These are phyloP conservation scores for Taphrorychus bicolor DNA, from an alignment of 2,888 invertebrate species.

Conservation along the genomic window DNA sequence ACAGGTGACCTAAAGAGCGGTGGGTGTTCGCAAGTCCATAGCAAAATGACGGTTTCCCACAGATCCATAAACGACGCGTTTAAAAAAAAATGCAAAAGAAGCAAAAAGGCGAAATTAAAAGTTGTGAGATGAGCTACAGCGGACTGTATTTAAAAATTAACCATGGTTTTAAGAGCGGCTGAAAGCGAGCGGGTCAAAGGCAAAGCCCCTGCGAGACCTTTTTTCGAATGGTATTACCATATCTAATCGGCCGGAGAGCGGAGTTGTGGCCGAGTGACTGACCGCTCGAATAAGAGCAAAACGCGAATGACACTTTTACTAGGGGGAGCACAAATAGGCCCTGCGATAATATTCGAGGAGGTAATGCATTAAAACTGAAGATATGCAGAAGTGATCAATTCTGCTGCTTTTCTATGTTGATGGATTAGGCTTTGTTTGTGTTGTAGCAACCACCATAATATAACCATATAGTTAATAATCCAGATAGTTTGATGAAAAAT, in stretches of 20 bases:
- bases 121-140: slow-evolving; percentile 34
- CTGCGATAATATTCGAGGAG: not conserved
- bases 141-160: slow-evolving; percentile 41
- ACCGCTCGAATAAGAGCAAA: slow-evolving; percentile 31
- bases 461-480: too few species aligned
- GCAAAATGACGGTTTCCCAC: slow-evolving; percentile 26
- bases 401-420: too few species aligned
- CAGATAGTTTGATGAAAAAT: too few species aligned
- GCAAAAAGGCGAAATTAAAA: slow-evolving; percentile 36
- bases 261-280: slow-evolving; percentile 31
- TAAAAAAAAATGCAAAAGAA: slow-evolving; percentile 29
- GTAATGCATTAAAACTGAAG: too few species aligned
- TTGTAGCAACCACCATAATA: too few species aligned
- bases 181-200: slow-evolving; percentile 37
- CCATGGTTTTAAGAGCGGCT: slow-evolving; percentile 39
- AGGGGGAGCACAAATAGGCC: slow-evolving; percentile 8
- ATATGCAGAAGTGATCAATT: too few species aligned
- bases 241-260: slow-evolving; percentile 34
- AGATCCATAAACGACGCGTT: slow-evolving; percentile 28
- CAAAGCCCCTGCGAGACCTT: slow-evolving; percentile 39
- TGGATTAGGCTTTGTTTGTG: too few species aligned
- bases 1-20: too few species aligned
- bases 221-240: slow-evolving; percentile 39
- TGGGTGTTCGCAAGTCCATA: too few species aligned
- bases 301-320: slow-evolving; percentile 28